These are phyloP conservation scores for Oenanthe oenanthe DNA, from an alignment of 2,113 vertebrate species.

Conservation along the genomic window DNA sequence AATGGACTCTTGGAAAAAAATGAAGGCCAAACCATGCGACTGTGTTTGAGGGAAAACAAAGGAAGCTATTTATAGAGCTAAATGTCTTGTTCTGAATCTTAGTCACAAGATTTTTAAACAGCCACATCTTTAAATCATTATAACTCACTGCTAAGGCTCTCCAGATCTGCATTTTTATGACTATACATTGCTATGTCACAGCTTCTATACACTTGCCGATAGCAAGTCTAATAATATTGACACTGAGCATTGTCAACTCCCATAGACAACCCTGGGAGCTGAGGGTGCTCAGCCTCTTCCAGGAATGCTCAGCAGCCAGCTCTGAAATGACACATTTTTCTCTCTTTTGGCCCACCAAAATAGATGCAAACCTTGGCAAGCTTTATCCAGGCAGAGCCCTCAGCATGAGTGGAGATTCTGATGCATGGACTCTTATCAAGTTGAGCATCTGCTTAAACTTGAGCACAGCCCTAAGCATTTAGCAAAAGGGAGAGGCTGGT, in stretches of 20 bases:
- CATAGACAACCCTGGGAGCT: not conserved
- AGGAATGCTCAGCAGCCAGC: constrained; percentile 4
- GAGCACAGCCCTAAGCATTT: not conserved
- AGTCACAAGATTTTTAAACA: constrained; percentile 61
- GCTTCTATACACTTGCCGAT: constrained; percentile 51
- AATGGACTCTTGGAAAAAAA: constrained; percentile 20
- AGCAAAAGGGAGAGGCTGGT: not conserved
- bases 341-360: constrained; percentile 20
- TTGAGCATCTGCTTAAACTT: not conserved
- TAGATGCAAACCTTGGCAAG: not conserved
- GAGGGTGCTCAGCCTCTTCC: constrained; percentile 26
- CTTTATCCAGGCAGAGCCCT: not conserved
- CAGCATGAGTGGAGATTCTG: not conserved
- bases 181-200: constrained; percentile 62
- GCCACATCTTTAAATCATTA: constrained; percentile 54
- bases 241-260: constrained; percentile 4
- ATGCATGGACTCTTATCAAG: not conserved
- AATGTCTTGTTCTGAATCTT: constrained; percentile 52
- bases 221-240: constrained; percentile 58
- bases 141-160: constrained; percentile 54
- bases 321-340: not conserved
- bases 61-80: constrained; percentile 60
- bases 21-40: constrained; percentile 53
- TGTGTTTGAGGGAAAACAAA: constrained; percentile 57
- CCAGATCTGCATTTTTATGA: constrained; percentile 65